Base-by-base conservation (phyloP, 2,888 invertebrate species). In the Lysandra coridon region DNA sequence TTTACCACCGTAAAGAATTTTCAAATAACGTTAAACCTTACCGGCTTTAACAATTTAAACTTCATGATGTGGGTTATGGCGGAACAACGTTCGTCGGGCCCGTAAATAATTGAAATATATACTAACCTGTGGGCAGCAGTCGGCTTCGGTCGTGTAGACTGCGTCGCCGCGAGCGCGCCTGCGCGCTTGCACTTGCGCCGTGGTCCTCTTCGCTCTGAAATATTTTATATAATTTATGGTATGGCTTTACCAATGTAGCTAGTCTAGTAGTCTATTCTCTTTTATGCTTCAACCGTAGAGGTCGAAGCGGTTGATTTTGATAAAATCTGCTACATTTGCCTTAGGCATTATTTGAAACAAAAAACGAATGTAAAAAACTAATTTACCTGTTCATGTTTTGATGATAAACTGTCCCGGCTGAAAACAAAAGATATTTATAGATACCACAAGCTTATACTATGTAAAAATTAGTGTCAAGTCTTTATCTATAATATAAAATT, bases 351-450 rank as follows among this genome's bases (percentile, higher is more conserved):
- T 49, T 10, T 49, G 49, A 49, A 49, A 49, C 2, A 12, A 49
- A 49, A 10, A 49, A 2, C 7, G 7, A 62, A 23, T 62, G 62
- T 23, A 6, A 64, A 30, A 87, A 90, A 88, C 82, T 49, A 10
- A 44, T 44, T 49, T 49, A 92, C 92, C 86, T 90, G 89, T 79
- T 92, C 92, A 33, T 87, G 87, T 79, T 86, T 85, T 10, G 89
- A 89, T 30, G 84, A 81, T 77, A 89, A 85, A 82, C 92, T 92
- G 80, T 93, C 91, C 7, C 89, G 90, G 73, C 93, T 93, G 91
- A 80, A 84, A 84, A 30, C 77, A 78, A 76, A 78, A 77, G 33
- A 49, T 7, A 76, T 40, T 74, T 40, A 30, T 78, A 69, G 10
- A 49, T 76, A 76, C 30, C 10, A 69, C 30, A 4, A 30, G 12